Evolutionary conservation across 2,888 invertebrate genomes (phyloP).

Genomic region (Cenopis cana): DNA sequence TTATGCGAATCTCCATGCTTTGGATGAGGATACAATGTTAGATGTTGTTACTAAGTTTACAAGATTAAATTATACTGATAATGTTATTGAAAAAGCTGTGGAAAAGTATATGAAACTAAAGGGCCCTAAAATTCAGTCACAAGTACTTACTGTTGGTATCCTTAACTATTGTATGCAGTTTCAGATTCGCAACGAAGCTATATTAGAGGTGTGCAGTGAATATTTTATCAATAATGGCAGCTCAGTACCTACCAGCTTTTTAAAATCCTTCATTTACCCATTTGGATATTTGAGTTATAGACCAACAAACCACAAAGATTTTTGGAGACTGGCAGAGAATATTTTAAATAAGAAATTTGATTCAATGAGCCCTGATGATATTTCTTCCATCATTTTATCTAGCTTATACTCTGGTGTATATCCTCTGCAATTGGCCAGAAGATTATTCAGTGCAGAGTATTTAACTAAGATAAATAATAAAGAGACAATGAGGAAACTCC

Average conservation of each 20-base stretch:
- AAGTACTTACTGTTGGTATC: constrained; percentile 85
- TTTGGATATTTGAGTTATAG: constrained; percentile 86
- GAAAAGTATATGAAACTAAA: constrained; percentile 86
- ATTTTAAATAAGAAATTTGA: constrained; percentile 83
- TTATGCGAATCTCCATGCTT: constrained; percentile 84
- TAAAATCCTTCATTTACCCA: constrained; percentile 85
- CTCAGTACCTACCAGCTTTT: constrained; percentile 79
- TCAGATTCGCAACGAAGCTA: constrained; percentile 82
- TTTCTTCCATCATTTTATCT: constrained; percentile 86
- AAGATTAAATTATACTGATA: constrained; percentile 82
- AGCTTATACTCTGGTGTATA: constrained; percentile 86
- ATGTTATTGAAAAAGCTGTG: constrained; percentile 84
- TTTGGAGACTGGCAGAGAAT: constrained; percentile 85
- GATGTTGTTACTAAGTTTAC: constrained; percentile 83
- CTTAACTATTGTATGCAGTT: constrained; percentile 87
- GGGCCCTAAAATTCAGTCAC: constrained; percentile 72
- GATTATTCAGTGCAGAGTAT: constrained; percentile 86
- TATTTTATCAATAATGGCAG: constrained; percentile 81
- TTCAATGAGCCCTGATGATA: constrained; percentile 83
- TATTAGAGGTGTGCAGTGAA: constrained; percentile 85
- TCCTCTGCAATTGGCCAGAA: constrained; percentile 85
- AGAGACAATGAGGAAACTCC: constrained; percentile 79
- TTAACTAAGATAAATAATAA: constrained; percentile 82
- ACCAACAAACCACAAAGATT: constrained; percentile 76
- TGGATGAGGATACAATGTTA: constrained; percentile 84